phyloP scores from a whole-genome alignment of 2,797 vertebrate genomes.

The Myotis planiceps region DNA sequence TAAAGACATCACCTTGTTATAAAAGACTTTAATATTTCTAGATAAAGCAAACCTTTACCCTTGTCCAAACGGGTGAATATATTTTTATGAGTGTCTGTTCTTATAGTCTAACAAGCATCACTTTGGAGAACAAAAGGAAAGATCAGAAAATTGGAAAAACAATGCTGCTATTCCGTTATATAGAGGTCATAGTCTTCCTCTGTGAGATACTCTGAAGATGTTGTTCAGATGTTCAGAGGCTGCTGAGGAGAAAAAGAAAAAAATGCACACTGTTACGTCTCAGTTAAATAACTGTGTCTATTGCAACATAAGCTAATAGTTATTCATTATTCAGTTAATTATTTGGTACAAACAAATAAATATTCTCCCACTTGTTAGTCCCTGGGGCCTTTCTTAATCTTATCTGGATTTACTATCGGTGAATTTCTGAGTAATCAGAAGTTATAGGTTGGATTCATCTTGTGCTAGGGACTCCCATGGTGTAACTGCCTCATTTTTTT shows the following conservation, averaged over 20 bases:
- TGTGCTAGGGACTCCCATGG: conserved; percentile 81
- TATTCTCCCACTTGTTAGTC: conserved; percentile 83
- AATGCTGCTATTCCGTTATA: conserved; percentile 45
- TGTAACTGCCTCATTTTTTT: conserved; percentile 73
- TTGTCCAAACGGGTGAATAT: not conserved
- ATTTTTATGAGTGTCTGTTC: not conserved
- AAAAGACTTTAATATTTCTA: not conserved
- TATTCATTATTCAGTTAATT: conserved; percentile 84
- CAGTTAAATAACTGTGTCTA: conserved; percentile 83
- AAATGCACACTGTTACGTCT: conserved; percentile 76
- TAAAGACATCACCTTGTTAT: not conserved
- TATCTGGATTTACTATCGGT: conserved; percentile 85
- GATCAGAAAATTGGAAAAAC: conserved; percentile 18
- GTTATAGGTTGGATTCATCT: conserved; percentile 84
- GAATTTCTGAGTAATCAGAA: conserved; percentile 85
- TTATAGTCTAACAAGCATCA: conserved; percentile 41
- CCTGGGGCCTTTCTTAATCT: conserved; percentile 84
- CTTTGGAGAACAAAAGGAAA: conserved; percentile 61
- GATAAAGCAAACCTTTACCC: not conserved
- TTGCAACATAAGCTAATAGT: conserved; percentile 84
- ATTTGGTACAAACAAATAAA: conserved; percentile 83
- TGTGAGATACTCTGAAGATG: conserved; percentile 61
- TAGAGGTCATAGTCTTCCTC: conserved; percentile 56
- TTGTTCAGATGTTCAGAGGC: conserved; percentile 76
- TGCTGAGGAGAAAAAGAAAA: conserved; percentile 54